Conservation (phyloP, 1,140 invertebrate species). For the Macrotrachela quadricornifera region DNA sequence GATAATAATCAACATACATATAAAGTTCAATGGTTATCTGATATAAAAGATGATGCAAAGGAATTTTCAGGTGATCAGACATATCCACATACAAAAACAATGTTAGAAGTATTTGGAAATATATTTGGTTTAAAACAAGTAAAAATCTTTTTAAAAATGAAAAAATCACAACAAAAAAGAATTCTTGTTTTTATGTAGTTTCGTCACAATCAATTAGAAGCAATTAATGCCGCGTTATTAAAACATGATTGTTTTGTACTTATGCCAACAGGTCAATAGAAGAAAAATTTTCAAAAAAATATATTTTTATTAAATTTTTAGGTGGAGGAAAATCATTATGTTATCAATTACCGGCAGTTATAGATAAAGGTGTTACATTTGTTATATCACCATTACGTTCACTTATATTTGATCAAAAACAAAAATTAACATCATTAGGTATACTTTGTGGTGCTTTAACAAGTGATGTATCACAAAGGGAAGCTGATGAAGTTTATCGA, state of each 20-base stretch:
- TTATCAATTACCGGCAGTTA: slow-evolving; percentile 30
- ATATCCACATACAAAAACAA: slow-evolving; percentile 1
- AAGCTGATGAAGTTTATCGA: slow-evolving; percentile 16
- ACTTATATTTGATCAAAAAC: slow-evolving; percentile 30
- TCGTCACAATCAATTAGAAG: slow-evolving; percentile 69
- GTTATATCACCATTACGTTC: slow-evolving; percentile 29
- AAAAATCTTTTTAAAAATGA: too few relatives aligned
- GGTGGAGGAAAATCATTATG: slow-evolving; percentile 39
- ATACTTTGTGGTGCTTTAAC: slow-evolving; percentile 29
- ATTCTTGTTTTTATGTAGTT: slow-evolving; percentile 36
- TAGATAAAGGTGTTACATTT: slow-evolving; percentile 24
- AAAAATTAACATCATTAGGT: slow-evolving; percentile 24
- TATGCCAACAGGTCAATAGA: slow-evolving; percentile 24
- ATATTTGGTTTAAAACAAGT: slow-evolving; percentile 56
- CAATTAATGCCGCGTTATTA: slow-evolving; percentile 70
- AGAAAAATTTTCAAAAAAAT: neutral
- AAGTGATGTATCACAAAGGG: slow-evolving; percentile 39
- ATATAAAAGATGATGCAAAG: neutral
- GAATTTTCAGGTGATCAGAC: neutral
- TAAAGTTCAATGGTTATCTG: neutral
- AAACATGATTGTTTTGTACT: slow-evolving; percentile 73
- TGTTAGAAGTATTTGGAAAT: slow-evolving; percentile 15
- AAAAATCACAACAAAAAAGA: too few relatives aligned
- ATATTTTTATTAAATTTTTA: slow-evolving; percentile 21
- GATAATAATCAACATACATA: too few relatives aligned